Evolutionary conservation across 2,797 vertebrate genomes (phyloP), one percentile per base, ranked within the genome.

Genomic region (Avahi laniger): DNA sequence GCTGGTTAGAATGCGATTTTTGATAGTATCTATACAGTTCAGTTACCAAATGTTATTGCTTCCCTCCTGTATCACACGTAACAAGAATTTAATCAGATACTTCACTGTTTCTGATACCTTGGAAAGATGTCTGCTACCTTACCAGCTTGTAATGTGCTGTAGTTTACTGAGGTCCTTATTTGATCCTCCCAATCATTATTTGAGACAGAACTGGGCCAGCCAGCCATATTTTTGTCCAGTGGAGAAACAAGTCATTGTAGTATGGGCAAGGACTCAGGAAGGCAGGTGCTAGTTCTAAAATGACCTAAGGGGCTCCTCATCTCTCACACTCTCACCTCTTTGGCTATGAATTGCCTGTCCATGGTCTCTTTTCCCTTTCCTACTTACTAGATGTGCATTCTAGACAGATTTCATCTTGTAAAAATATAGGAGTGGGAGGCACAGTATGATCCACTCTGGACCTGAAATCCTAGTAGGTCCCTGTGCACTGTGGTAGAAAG

Each of bases 351-450:
- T 38, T 84, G 54, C 63, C 18, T 30, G 26, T 30, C 24, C 43
- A 17, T 93, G 35, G 72, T 30, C 11, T 81, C 59, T 87, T 91
- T 87, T 67, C 85, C 67, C 41, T 93, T 59, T 79, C 46, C 33
- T 85, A n/a, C 38, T 91, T 48, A 54, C 82, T 82, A 90, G 43
- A 33, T 79, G 24, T 88, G 33, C 30, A 86, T 91, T 69, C 50
- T 96, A 93, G 35, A 83, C 72, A 95, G 41, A 89, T 81, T 78
- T 57, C 24, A 5, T 94, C 22, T 52, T 81, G 15, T 94, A 73
- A 87, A 92, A 89, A 46, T 38, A 11, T 70, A 54, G 43, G 52
- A 43, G 41, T 89, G 65, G 35, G 59, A 24, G 41, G 28, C 46
- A 82, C 50, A 38, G 17, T 65, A 41, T 84, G 33, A 86, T n/a